Base-by-base conservation (phyloP, 2,797 vertebrate genomes). In the Halcyon chelicuti region DNA sequence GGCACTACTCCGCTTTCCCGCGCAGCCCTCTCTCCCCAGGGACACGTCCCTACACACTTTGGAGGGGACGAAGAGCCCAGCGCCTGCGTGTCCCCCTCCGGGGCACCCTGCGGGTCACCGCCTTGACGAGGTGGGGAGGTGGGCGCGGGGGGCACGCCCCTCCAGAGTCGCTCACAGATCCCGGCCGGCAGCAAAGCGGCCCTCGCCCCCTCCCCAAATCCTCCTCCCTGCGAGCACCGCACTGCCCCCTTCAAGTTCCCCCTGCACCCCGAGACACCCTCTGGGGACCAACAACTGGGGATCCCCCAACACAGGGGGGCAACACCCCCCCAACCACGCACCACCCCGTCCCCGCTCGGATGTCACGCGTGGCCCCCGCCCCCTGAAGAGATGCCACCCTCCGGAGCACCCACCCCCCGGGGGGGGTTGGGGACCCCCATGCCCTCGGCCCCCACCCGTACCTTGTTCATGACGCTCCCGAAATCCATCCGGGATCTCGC, bases 391-490 rank as follows among this genome's bases (percentile, higher is more conserved):
- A 28, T 94, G 79, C 82, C 87, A 78, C 58, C 57, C 42, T 39
- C 21, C 12, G 14, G 29, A 61, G 68, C 61, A 62, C 28, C 52
- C n/a, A 28, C 23, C 5, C 40, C 39, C 7, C 18, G 10, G 26
- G 25, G 49, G 63, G 25, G 60, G 31, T 29, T 35, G 55, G 21
- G 63, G 77, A 91, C 89, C 88, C 83, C 85, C 11, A 21, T 35
- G 42, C 70, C 65, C 60, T 54, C 88, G 12, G 47, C 20, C n/a
- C 42, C 49, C 44, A 12, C 79, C 65, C 39, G 28, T 97, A 97
- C 96, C 96, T 97, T 95, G 74, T 81, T 97, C 96, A 97, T 97
- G 91, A 96, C 86, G 87, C 96, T 97, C 90, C 96, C 96, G 86
- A 96, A 97, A 96, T 96, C 96, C 96, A 97, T 96, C 84, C 90